Percentiles rank a stretch among this genome's conserved stretches.
phyloP scores from a whole-genome alignment of 2,113 vertebrate genomes.

The Prochilodus magdalenae region DNA sequence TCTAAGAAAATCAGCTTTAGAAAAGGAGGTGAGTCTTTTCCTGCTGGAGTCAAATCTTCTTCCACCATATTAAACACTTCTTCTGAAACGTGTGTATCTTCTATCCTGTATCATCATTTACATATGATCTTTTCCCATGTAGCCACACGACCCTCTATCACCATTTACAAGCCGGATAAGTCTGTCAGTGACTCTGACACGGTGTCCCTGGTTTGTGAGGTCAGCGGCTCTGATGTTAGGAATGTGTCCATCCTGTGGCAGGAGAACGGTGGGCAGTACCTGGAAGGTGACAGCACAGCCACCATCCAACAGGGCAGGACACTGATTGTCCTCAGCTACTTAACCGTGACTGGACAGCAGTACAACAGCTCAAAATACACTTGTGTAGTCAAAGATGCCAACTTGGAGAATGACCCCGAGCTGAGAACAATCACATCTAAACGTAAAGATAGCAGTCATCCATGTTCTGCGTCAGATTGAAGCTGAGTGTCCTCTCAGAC shows the following conservation, averaged over 20 bases:
- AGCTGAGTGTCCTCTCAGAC: no score
- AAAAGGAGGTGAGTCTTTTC: no score
- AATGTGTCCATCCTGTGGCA: slow-evolving; percentile 39
- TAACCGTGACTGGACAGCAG: not conserved
- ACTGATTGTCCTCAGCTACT: slow-evolving; percentile 16
- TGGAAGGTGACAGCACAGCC: not conserved
- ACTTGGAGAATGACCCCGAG: no score
- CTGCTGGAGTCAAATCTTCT: no score
- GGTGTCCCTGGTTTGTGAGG: slow-evolving; percentile 35
- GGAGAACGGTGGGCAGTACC: not conserved
- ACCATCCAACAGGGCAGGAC: not conserved
- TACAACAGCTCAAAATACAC: not conserved
- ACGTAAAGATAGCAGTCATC: slow-evolving; percentile 12
- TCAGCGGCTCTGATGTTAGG: not conserved
- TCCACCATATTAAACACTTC: no score
- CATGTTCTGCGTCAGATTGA: not conserved
- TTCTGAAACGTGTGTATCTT: no score
- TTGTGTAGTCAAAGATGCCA: not conserved
- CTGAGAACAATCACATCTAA: not conserved
- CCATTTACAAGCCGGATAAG: no score
- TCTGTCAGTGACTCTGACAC: fast-evolving
- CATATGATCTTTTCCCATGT: no score
- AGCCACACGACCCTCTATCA: no score
- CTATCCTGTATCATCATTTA: no score
- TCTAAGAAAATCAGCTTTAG: not conserved